Conservation (phyloP, 2,113 vertebrate genomes). For the Corydoras sp. region DNA sequence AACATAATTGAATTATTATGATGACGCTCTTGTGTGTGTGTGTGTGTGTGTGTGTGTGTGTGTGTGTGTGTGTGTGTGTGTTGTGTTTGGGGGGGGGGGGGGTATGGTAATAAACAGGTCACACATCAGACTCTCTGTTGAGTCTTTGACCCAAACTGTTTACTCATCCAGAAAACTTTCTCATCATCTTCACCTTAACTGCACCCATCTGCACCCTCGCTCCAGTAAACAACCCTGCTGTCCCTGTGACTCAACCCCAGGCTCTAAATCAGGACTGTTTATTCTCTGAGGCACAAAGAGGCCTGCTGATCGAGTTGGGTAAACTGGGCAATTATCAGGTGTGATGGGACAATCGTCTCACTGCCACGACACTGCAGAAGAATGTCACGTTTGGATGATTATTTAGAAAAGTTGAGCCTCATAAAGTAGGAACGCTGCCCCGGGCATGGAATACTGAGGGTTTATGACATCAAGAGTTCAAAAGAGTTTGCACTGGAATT, state of each 20-base stretch:
- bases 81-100: neutral
- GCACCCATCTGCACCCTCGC: constrained; percentile 23
- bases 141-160: constrained; percentile 30
- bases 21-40: neutral
- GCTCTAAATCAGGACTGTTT: constrained; percentile 30
- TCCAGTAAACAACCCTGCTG: constrained; percentile 23
- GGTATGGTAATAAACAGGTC: neutral
- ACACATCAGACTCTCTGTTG: constrained; percentile 10
- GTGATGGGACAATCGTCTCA: neutral
- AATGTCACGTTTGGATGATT: too few relatives aligned
- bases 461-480: too few relatives aligned
- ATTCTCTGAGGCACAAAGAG: constrained; percentile 16
- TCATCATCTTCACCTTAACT: constrained; percentile 28
- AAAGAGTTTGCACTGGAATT: too few relatives aligned
- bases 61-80: constrained; percentile 7
- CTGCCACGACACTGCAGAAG: neutral
- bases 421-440: too few relatives aligned
- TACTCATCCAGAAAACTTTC: constrained; percentile 29
- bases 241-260: constrained; percentile 23
- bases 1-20: neutral
- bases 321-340: neutral
- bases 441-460: too few relatives aligned
- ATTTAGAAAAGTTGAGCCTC: too few relatives aligned
- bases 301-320: constrained; percentile 11
- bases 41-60: too few relatives aligned